Evolutionary conservation across 2,797 vertebrate genomes (phyloP).

Genomic region (Sylvia borin): DNA sequence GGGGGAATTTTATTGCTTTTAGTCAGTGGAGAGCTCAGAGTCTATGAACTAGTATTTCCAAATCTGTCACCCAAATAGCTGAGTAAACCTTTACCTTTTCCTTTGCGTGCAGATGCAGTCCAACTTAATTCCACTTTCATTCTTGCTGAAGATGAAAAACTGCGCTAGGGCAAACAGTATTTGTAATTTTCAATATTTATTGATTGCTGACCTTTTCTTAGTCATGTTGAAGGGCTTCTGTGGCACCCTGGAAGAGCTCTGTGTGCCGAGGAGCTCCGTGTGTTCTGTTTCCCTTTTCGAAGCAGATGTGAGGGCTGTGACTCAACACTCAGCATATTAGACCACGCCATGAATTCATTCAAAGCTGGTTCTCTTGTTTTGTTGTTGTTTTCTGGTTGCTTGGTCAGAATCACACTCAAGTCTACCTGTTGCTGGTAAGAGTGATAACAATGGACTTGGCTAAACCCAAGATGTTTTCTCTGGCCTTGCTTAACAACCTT

Average conservation of each 20-base stretch:
- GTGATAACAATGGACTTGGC: background rate
- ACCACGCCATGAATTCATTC: fast-evolving
- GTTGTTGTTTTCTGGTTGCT: background rate
- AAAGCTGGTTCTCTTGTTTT: background rate
- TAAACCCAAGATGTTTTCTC: background rate
- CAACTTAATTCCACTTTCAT: background rate
- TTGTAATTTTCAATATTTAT: background rate
- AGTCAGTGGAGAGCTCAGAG: background rate
- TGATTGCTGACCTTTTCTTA: background rate
- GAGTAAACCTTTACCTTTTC: background rate
- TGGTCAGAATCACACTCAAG: fast-evolving
- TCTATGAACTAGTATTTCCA: background rate
- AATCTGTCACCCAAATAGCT: background rate
- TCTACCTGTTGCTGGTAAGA: fast-evolving
- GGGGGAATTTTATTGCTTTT: background rate
- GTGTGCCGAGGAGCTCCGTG: background rate
- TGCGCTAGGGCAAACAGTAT: background rate
- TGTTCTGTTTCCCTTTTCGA: background rate
- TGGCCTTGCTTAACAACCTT: background rate
- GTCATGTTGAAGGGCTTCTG: background rate
- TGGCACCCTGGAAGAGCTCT: background rate
- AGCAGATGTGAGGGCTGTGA: background rate
- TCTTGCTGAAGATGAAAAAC: background rate
- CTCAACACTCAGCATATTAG: background rate
- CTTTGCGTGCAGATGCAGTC: background rate